Base-by-base conservation (phyloP, 2,797 vertebrate genomes). In the Rhodeus uyekii region DNA sequence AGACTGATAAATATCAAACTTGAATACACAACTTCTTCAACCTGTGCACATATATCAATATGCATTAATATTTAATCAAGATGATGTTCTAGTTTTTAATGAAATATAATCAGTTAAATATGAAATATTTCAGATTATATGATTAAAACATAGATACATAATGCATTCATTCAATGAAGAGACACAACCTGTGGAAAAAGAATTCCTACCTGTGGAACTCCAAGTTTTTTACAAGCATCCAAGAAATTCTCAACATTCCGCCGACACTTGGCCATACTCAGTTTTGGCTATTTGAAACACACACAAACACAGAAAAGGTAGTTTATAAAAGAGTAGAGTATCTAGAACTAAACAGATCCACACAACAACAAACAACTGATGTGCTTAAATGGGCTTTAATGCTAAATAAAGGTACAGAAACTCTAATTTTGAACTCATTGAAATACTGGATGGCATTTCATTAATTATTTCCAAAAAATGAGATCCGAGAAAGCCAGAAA, bases 191-290 rank as follows among this genome's bases (percentile, higher is more conserved):
- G n/a, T n/a, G n/a, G n/a, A n/a, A n/a, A n/a, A n/a, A n/a, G n/a
- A n/a, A n/a, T n/a, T 50, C 64, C 89, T 96, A 99, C 98, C 96
- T 99, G 97, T 73, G 97, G 93, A n/a, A 99, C 97, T 1, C 98
- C 98, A 83, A 99, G 85, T 90, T 97, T 99, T 94, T 98, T 99
- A 90, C 98, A 99, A 27, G 97, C 98, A 78, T 99, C 98, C 69
- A 99, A 94, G 87, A 99, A 99, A 93, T 98, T 99, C 92, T 99
- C 98, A 86, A 99, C 98, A 61, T 99, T 99, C 91, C 98, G 95
- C 87, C 98, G 95, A 90, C 98, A 99, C 89, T 99, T 99, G 80
- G 98, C 98, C 98, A 99, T 99, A 90, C 97, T 99, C 86, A 99
- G 95, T 92, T 99, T 99, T 92, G 98, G 98, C 98, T 99, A 91